Percentiles rank a stretch among this genome's conserved stretches.
Evolutionary conservation across 2,113 vertebrate species (phyloP).

Genomic region (Epinephelus lanceolatus): DNA sequence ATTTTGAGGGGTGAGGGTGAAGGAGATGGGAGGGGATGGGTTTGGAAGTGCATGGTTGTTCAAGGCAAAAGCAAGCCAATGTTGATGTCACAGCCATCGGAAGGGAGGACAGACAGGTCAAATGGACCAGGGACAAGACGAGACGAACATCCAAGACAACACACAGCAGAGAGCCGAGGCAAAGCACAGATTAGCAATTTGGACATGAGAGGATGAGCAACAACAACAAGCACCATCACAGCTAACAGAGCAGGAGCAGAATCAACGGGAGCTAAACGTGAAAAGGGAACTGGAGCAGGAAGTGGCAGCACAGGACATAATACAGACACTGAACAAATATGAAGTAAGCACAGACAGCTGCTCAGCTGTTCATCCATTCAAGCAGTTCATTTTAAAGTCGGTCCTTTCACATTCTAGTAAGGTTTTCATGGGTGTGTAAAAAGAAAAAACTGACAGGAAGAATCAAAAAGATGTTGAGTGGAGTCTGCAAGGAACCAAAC

Average conservation of each 20-base stretch:
- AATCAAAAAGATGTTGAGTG: not conserved
- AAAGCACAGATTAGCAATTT: slow-evolving; percentile 97
- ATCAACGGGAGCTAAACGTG: slow-evolving; percentile 49
- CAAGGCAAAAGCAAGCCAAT: slow-evolving; percentile 90
- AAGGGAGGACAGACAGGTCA: slow-evolving; percentile 66
- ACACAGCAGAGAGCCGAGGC: slow-evolving; percentile 93
- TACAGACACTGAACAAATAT: slow-evolving; percentile 75
- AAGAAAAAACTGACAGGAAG: not conserved
- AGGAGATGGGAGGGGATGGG: slow-evolving; percentile 42
- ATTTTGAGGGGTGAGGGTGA: slow-evolving; percentile 80
- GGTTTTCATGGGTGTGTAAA: not conserved
- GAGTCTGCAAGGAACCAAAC: not conserved
- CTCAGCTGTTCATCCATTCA: slow-evolving; percentile 53
- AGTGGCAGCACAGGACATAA: slow-evolving; percentile 63
- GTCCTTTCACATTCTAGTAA: slow-evolving; percentile 48
- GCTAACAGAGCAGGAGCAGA: slow-evolving; percentile 73
- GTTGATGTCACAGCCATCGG: slow-evolving; percentile 90
- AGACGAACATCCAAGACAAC: slow-evolving; percentile 81
- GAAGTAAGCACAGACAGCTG: slow-evolving; percentile 64
- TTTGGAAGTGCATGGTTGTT: slow-evolving; percentile 76
- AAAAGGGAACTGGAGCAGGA: slow-evolving; percentile 39
- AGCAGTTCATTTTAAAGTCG: slow-evolving; percentile 76
- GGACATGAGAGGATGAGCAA: slow-evolving; percentile 89
- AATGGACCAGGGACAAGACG: slow-evolving; percentile 74
- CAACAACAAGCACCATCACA: slow-evolving; percentile 70